Conservation (phyloP, 2,113 vertebrate species). For the Xenopus borealis region DNA sequence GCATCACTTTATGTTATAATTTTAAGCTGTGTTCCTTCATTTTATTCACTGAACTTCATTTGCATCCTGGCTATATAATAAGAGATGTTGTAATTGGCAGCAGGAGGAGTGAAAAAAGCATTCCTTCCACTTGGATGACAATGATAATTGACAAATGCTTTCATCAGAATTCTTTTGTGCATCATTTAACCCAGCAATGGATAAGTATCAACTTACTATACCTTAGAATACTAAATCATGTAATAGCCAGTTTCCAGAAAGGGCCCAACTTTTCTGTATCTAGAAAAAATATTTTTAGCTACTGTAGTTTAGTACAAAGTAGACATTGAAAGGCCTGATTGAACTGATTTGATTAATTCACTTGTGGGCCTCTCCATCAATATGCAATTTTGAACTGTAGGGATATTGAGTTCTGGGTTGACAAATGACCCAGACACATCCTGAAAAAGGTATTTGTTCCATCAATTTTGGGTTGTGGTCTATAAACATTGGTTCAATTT, state of each 20-base stretch:
- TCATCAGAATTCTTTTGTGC: conserved; percentile 31
- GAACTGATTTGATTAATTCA: too few species aligned
- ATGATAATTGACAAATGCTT: conserved; percentile 41
- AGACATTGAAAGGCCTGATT: too few species aligned
- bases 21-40: conserved; percentile 16
- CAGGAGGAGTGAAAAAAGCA: conserved; percentile 29
- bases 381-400: too few species aligned
- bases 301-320: too few species aligned
- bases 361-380: too few species aligned
- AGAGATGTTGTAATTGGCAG: conserved; percentile 26
- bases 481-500: too few species aligned
- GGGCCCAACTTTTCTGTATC: too few species aligned
- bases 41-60: conserved; percentile 36
- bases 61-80: conserved; percentile 27
- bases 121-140: conserved; percentile 41
- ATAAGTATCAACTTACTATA: conserved; percentile 29
- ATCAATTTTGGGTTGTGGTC: too few species aligned
- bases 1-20: conserved; percentile 37
- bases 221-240: conserved; percentile 21
- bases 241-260: not conserved
- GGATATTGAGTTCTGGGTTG: too few species aligned
- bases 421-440: too few species aligned
- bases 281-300: too few species aligned
- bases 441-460: too few species aligned
- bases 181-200: conserved; percentile 29